Evolutionary conservation across 1,140 invertebrate genomes (phyloP).

Genomic region (Drosophila lowei): DNA sequence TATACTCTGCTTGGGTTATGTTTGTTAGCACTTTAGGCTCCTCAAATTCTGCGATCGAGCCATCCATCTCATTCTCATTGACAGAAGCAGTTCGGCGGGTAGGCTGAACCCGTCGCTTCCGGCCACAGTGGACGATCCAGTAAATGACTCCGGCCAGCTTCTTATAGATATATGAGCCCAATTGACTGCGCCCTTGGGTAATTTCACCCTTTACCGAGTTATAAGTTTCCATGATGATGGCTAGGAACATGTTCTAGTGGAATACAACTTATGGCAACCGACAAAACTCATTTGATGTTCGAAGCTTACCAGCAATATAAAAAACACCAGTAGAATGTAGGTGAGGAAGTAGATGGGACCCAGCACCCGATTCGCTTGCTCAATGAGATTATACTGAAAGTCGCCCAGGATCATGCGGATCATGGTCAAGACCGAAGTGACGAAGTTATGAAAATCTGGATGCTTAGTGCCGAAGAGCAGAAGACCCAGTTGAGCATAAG

Average conservation of each 20-base stretch:
- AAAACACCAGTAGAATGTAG: constrained; percentile 92
- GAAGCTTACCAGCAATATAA: constrained; percentile 88
- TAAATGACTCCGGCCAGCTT: constrained; percentile 29
- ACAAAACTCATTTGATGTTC: too few relatives aligned
- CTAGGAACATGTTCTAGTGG: constrained; percentile 91
- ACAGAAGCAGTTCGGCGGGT: too few relatives aligned
- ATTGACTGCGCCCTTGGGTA: constrained; percentile 62
- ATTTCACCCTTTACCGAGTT: constrained; percentile 89
- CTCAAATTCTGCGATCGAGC: constrained; percentile 1
- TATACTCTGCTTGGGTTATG: too few relatives aligned
- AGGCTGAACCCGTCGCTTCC: constrained; percentile 10
- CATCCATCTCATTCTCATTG: background rate
- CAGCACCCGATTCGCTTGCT: constrained; percentile 88
- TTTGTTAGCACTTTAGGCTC: constrained; percentile 5
- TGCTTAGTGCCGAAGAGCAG: constrained; percentile 88
- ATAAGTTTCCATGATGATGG: constrained; percentile 92
- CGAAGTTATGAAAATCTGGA: constrained; percentile 87
- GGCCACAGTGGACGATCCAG: constrained; percentile 46
- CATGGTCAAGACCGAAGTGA: constrained; percentile 87
- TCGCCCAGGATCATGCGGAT: constrained; percentile 92
- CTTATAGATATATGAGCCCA: constrained; percentile 62
- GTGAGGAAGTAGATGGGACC: constrained; percentile 91
- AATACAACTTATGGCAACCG: background rate
- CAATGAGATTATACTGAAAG: constrained; percentile 90
- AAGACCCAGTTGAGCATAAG: constrained; percentile 89